Conservation (phyloP, 2,797 vertebrate genomes). For the Dromococcyx pavoninus region DNA sequence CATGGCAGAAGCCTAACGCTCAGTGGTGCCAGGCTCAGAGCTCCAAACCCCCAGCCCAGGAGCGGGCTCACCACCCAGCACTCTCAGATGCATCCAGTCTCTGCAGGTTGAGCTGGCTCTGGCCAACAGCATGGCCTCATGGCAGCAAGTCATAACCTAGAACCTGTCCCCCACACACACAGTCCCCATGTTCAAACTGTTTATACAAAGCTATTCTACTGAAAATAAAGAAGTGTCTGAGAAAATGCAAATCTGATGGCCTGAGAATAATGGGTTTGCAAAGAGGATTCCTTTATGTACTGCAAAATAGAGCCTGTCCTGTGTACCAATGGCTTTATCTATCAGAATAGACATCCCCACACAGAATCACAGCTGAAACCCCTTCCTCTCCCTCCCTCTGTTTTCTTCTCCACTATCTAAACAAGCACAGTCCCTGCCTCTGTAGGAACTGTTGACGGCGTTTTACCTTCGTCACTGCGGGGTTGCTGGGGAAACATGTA, state of each 20-base stretch:
- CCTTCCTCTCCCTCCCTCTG: background rate
- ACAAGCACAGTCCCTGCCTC: background rate
- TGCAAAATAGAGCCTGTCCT: fast-evolving
- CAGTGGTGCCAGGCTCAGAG: background rate
- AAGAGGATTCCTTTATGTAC: background rate
- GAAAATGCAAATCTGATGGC: background rate
- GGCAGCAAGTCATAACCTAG: background rate
- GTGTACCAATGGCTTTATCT: fast-evolving
- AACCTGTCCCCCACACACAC: background rate
- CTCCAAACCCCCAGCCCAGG: fast-evolving
- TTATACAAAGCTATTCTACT: background rate
- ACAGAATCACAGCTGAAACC: background rate
- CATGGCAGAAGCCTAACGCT: background rate
- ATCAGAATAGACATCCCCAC: background rate
- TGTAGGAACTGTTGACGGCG: background rate
- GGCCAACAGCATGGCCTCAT: fast-evolving
- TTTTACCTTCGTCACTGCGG: constrained; percentile 92
- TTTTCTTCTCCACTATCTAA: background rate
- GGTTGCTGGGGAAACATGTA: constrained; percentile 99
- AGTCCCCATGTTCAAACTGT: background rate
- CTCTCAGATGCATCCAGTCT: fast-evolving
- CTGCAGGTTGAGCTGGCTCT: background rate
- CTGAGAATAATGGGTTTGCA: background rate
- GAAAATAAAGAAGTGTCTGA: background rate
- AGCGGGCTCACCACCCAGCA: background rate